These are phyloP conservation scores for Eugnorisma glareosa DNA, from an alignment of 2,888 invertebrate species.

Conservation along the genomic window DNA sequence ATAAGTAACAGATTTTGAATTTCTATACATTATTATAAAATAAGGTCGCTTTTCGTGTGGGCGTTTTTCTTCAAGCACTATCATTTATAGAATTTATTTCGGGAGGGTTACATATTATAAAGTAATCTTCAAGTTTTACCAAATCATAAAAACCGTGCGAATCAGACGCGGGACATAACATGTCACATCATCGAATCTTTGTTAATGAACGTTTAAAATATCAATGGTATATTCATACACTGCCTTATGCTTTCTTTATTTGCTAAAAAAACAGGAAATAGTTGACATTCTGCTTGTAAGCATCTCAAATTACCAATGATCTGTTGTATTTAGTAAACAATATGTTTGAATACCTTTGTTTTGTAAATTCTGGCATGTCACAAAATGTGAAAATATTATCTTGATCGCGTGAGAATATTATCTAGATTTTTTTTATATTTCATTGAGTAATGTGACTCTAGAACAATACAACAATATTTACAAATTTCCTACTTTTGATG, in stretches of 20 bases:
- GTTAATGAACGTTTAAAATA: not conserved
- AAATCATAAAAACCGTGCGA: no score
- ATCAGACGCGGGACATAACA: not conserved
- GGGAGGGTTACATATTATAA: not conserved
- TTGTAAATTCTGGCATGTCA: not conserved
- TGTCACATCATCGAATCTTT: not conserved
- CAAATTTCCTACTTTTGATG: not conserved
- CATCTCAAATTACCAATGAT: not conserved
- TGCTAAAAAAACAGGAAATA: not conserved
- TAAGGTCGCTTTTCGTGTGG: not conserved
- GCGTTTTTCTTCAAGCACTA: not conserved
- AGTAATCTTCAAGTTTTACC: no score
- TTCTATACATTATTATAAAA: not conserved
- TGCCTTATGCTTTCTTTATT: not conserved
- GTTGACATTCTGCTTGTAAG: not conserved
- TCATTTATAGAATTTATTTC: not conserved
- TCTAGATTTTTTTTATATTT: no score
- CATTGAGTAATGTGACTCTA: not conserved
- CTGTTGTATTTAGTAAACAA: not conserved
- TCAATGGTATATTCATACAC: no score
- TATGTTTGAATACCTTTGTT: not conserved
- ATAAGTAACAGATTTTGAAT: constrained; percentile 12
- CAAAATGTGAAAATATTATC: no score
- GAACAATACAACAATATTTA: not conserved
- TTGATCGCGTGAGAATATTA: no score